Conservation (phyloP, 2,113 vertebrate species). For the Varanus salvator region DNA sequence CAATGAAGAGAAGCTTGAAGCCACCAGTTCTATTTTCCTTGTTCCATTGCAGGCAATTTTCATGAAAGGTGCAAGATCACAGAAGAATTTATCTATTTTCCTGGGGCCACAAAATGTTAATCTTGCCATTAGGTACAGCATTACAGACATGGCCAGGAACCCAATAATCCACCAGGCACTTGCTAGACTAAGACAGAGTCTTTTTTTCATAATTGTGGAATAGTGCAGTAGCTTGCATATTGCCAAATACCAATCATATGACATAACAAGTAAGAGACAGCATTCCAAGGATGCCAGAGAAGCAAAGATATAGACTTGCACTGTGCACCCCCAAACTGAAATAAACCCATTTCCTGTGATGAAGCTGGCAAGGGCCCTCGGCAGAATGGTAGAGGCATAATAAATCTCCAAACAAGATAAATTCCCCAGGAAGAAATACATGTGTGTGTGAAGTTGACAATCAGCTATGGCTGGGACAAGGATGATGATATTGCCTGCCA, state of each 20-base stretch:
- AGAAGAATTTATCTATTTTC: constrained; percentile 71
- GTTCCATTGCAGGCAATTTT: not conserved
- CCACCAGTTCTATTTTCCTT: not conserved
- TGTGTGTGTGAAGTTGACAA: constrained; percentile 58
- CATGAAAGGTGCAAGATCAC: constrained; percentile 59
- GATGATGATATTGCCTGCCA: constrained; percentile 62
- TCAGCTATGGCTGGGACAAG: constrained; percentile 54
- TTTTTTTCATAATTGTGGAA: constrained; percentile 12
- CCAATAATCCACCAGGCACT: constrained; percentile 50
- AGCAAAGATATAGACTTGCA: constrained; percentile 71
- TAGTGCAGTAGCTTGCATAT: too few relatives aligned
- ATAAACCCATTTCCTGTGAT: constrained; percentile 60
- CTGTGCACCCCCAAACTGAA: constrained; percentile 70
- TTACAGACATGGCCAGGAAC: constrained; percentile 59
- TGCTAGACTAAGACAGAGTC: constrained; percentile 31
- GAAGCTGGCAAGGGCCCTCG: constrained; percentile 63
- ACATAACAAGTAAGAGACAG: constrained; percentile 67
- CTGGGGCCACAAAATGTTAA: constrained; percentile 62
- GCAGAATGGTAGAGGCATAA: constrained; percentile 63
- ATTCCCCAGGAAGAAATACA: constrained; percentile 70
- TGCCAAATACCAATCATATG: constrained; percentile 3
- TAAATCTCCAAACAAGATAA: constrained; percentile 69
- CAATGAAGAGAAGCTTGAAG: not conserved
- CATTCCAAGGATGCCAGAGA: constrained; percentile 69
- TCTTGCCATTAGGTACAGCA: constrained; percentile 65